Conservation (phyloP, 2,797 vertebrate species). For the Avahi laniger region DNA sequence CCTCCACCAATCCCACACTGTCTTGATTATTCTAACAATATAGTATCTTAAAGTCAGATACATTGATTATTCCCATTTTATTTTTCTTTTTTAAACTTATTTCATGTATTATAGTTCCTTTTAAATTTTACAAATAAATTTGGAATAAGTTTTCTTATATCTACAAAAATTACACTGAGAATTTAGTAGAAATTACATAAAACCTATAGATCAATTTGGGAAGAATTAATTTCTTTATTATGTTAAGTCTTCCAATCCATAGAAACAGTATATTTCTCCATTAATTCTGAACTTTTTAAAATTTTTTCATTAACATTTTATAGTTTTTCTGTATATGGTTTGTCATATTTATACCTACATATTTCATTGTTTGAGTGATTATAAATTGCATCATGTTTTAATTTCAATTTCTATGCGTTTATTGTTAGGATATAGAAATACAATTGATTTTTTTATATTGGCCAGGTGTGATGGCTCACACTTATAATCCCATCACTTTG, state of each 20-base stretch:
- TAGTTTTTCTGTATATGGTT: background rate
- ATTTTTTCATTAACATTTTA: background rate
- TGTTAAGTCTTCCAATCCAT: background rate
- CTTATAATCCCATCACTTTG: background rate
- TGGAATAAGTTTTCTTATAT: background rate
- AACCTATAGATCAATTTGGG: background rate
- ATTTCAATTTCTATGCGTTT: background rate
- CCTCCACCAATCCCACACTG: background rate
- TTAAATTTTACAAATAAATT: background rate
- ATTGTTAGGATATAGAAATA: background rate
- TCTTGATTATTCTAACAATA: background rate
- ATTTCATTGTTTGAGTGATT: background rate
- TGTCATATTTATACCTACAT: background rate
- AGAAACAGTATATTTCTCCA: background rate
- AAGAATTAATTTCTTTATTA: background rate
- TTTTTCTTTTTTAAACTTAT: background rate
- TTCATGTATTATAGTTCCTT: background rate
- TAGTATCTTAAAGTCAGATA: background rate
- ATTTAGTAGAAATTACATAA: background rate
- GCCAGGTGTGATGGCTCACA: background rate
- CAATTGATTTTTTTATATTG: background rate
- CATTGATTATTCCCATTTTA: background rate
- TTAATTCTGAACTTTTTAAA: background rate
- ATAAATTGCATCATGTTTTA: background rate
- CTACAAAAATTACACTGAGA: background rate